Base-by-base conservation (phyloP, 2,113 vertebrate genomes). In the Struthio camelus region DNA sequence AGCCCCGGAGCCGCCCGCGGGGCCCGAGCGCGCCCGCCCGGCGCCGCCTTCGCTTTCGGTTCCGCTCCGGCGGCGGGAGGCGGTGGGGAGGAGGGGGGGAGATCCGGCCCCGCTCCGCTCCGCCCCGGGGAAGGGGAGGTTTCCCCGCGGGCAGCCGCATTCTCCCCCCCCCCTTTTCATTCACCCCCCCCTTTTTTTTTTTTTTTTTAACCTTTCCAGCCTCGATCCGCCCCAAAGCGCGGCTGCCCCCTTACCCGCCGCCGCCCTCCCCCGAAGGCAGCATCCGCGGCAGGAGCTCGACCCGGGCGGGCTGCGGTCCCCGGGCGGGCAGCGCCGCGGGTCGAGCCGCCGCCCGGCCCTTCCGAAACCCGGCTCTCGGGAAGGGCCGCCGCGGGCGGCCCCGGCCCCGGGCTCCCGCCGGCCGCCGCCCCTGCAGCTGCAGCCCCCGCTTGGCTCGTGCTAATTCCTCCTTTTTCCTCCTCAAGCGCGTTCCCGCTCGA, bases 71-170 rank as follows among this genome's bases (percentile, higher is more conserved):
- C 83, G 61, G 78, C 61, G 78, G 82, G 9, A n/a, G 38, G 48
- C 46, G 64, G 67, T 44, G 2, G 8, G 66, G 79, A 28, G 59
- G 51, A 70, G 53, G 30, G 79, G 90, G 83, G 95, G 93, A 94
- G 95, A n/a, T n/a, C n/a, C n/a, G n/a, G n/a, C n/a, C n/a, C n/a
- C n/a, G 95, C 90, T 76, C 90, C 71, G 93, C 95, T 96, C 95
- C 95, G 95, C 95, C 95, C 95, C 93, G 71, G 80, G 90, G 93
- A 94, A 91, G 95, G 90, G 95, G 84, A 94, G 84, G 95, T 80
- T 88, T 80, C 54, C 80, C 90, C 90, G 13, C 12, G 27, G 48
- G 87, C 71, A 61, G 80, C 56, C 71, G 87, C 81, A 89, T 77
- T 67, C 76, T 86, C 58, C 77, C 67, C 72, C 62, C 95, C 93